Evolutionary conservation across 1,140 invertebrate genomes (phyloP), one percentile per base, ranked within the genome.

Genomic region (Nasonia vitripennis): DNA sequence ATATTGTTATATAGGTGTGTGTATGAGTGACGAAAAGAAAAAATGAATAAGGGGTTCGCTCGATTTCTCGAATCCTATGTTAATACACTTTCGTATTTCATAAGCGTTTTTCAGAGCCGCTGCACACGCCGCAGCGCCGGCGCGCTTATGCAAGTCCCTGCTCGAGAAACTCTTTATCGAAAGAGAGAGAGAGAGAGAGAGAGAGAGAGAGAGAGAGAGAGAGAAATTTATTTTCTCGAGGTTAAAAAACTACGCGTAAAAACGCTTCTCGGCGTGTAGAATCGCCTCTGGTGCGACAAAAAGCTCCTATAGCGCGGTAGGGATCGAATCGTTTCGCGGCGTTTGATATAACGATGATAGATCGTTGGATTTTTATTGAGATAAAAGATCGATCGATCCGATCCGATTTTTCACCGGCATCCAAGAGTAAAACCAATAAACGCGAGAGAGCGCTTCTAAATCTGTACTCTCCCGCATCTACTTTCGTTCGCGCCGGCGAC

Each of bases 21-120:
- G 14, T 1, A 51, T 0, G 67, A n/a, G 11, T n/a, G 23, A 27
- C 67, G 27, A 11, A 68, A n/a, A 17, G 3, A 9, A 27, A 68
- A n/a, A 71, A 71, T 27, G 10, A 12, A 27, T 27, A 27, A 27
- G 27, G 27, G 5, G 68, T 17, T 34, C 12, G 11, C 68, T 62
- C 68, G 68, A 71, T 71, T 71, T 71, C 68, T 71, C 68, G 31
- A 71, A 34, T 71, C 70, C 41, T 23, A 12, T n/a, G 51, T 83
- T 77, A 77, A 10, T 31, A 51, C 45, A 77, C 81, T 75, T 81
- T 74, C 45, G 12, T 51, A 83, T 83, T 83, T 83, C 81, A 77
- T 77, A 77, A 83, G 51, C 73, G 37, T 67, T 83, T 74, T 74
- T 71, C 70, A 74, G n/a, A 17, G 23, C 17, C 23, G 71, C 14